These are phyloP conservation scores for Bambusicola thoracicus DNA, from an alignment of 2,113 vertebrate genomes.

Conservation along the genomic window DNA sequence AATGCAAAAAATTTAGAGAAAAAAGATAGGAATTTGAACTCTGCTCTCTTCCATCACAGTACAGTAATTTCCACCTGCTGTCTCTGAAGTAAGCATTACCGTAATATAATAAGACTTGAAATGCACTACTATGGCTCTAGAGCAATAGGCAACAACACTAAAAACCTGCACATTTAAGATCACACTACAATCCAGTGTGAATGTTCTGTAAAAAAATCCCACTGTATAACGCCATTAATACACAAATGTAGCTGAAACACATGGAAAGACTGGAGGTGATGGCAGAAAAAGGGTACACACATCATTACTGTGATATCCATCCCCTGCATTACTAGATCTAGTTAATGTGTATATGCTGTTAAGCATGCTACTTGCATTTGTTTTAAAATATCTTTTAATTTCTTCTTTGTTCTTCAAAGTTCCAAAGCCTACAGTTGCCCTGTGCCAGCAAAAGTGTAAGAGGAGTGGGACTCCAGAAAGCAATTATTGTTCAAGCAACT, in stretches of 20 bases:
- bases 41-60: background rate
- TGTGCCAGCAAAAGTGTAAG: conserved; percentile 95
- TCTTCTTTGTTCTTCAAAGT: conserved; percentile 71
- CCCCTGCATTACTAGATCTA: background rate
- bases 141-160: background rate
- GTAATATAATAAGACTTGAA: background rate
- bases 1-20: background rate
- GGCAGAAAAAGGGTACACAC: background rate
- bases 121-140: background rate
- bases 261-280: background rate
- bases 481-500: conserved; percentile 96
- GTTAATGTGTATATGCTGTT: background rate
- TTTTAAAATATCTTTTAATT: background rate
- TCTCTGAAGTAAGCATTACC: background rate
- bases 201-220: background rate
- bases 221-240: background rate
- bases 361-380: background rate
- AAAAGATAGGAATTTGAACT: background rate
- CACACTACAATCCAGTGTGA: background rate
- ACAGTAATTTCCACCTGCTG: background rate
- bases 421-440: conserved; percentile 88
- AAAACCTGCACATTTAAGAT: background rate
- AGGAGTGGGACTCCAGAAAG: conserved; percentile 88
- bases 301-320: background rate
- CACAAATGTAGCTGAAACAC: rapidly evolving